Base-by-base conservation (phyloP, 2,113 vertebrate species). In the Guaruba guarouba region DNA sequence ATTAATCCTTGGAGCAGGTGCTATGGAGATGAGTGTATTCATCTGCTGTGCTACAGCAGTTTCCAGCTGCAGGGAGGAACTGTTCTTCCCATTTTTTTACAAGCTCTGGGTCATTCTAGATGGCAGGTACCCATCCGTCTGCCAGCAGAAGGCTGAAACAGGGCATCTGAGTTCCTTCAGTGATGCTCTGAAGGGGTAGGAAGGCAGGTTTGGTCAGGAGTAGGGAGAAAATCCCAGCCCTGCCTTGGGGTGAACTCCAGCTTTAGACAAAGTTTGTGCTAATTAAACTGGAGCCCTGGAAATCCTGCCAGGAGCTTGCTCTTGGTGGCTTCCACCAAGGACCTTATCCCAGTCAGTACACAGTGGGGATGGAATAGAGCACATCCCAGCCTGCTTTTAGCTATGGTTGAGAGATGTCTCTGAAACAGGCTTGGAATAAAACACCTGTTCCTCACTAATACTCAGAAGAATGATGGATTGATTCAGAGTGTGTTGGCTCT, bases 11-110 rank as follows among this genome's bases (percentile, higher is more conserved):
- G 70, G 70, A n/a, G 66, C 57, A 29, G 44, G 6, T 0, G 7
- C n/a, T n/a, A 0, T 0, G 1, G 43, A 28, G 37, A 20, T 0
- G 2, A 62, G 33, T 1, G 13, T 39, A 4, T 51, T 39, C 51
- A 7, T 17, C 46, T 12, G 20, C 29, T 17, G 39, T 19, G 18
- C 31, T 5, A 11, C 39, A 10, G 27, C 1, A 5, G 22, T 25
- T 77, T 57, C 55, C 68, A 84, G 73, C 62, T 54, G 37, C 51
- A 33, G n/a, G 61, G 25, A 20, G 3, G 23, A 43, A 1, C 41
- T 39, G n/a, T 7, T 7, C 14, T 9, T 20, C 24, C 13, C 5
- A 3, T 16, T 35, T 43, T 17, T 15, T 37, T 16, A 18, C 13
- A 1, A 3, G 1, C 37, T 3, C 1, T 35, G 37, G 51, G 0